Percentiles rank a stretch among this genome's conserved stretches.
Conservation (phyloP, 2,113 vertebrate species). For the Glaucidium brasilianum region DNA sequence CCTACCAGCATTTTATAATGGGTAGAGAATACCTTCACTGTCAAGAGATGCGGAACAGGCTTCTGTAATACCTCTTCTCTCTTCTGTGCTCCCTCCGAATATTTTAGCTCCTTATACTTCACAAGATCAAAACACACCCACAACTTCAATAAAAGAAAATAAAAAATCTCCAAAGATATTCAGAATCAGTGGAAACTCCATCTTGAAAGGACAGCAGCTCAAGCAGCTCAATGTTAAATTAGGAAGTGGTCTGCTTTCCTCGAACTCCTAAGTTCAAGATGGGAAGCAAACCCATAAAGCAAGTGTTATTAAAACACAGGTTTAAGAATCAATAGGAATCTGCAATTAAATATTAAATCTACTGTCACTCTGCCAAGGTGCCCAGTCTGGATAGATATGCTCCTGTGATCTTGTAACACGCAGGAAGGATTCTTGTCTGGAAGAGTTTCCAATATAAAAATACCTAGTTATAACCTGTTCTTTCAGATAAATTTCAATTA, state of each 20-base stretch:
- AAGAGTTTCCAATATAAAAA: not conserved
- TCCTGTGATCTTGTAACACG: not conserved
- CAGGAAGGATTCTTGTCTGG: not conserved
- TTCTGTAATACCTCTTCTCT: not conserved
- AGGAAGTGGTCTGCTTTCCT: not conserved
- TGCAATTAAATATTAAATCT: not conserved
- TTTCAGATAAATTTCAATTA: not conserved
- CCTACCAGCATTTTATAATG: not conserved
- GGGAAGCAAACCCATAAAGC: not conserved
- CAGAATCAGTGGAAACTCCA: not conserved
- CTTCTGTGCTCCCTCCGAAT: not conserved
- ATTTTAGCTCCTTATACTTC: not conserved
- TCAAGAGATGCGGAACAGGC: not conserved
- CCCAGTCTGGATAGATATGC: not conserved
- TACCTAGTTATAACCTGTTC: not conserved
- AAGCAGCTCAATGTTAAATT: not conserved
- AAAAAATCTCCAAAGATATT: not conserved
- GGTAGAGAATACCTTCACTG: not conserved
- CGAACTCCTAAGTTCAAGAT: not conserved
- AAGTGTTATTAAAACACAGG: not conserved
- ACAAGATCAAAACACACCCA: not conserved
- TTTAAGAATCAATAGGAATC: not conserved
- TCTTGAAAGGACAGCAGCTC: not conserved
- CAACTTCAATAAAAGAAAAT: not conserved
- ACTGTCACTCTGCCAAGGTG: not conserved